A percentile compares a stretch with the other conserved stretches of the same genome.
phyloP scores from a whole-genome alignment of 2,113 vertebrate species.

The Zosterops borbonicus region DNA sequence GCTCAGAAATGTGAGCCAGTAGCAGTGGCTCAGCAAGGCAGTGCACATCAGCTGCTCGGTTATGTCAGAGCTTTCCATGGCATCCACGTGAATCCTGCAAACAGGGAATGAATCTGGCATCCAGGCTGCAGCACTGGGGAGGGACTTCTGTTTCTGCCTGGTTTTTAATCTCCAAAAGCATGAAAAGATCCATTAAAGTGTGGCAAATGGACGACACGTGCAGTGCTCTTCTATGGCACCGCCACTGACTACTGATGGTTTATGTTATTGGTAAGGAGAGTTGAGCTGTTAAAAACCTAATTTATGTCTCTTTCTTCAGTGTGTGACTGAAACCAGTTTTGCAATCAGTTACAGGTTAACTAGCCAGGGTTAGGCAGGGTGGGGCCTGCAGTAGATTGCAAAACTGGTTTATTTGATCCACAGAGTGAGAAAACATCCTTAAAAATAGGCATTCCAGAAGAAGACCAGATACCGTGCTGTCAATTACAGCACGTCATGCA shows the following conservation, averaged over 20 bases:
- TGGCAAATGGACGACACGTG: not conserved
- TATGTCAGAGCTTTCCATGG: not conserved
- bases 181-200: not conserved
- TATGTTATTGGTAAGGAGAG: not conserved
- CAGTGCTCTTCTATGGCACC: not conserved
- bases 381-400: constrained; percentile 46
- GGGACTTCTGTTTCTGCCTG: not conserved
- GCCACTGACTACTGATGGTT: not conserved
- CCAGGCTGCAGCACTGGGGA: not conserved
- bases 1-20: not conserved
- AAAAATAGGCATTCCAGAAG: not conserved
- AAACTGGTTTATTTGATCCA: constrained; percentile 53
- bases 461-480: not conserved
- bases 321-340: constrained; percentile 61
- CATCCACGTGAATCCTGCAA: not conserved
- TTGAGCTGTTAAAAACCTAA: not conserved
- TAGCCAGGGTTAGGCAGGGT: constrained; percentile 47
- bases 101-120: not conserved
- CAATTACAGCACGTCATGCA: not conserved
- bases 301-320: not conserved
- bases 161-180: not conserved
- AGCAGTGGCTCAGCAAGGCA: not conserved
- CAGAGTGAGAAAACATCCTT: not conserved
- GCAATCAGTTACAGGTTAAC: constrained; percentile 68
- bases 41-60: not conserved